Conservation (phyloP, 1,140 invertebrate genomes). For the Pectinophora gossypiella region DNA sequence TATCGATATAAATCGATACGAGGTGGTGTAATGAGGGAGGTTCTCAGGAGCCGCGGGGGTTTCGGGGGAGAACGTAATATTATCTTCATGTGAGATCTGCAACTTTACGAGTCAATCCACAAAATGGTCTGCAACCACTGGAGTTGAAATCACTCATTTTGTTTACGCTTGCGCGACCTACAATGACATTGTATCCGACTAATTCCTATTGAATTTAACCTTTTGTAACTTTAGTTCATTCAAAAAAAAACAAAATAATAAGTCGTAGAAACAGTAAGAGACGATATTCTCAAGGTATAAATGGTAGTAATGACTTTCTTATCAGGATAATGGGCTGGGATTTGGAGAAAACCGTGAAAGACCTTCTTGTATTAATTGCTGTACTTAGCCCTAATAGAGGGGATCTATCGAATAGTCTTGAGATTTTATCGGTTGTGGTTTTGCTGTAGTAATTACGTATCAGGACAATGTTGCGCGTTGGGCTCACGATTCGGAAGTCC, state of each 20-base stretch:
- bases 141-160: conserved; percentile 7
- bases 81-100: conserved; percentile 68
- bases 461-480: no score
- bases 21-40: conserved; percentile 52
- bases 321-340: conserved; percentile 12
- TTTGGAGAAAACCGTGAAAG: background rate
- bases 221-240: background rate
- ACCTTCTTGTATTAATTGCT: background rate
- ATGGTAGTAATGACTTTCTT: conserved; percentile 2
- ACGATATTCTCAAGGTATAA: no score
- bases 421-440: no score
- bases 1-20: conserved; percentile 29
- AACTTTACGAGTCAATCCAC: conserved; percentile 34
- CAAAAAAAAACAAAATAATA: no score
- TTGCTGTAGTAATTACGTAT: no score
- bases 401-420: background rate
- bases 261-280: no score
- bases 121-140: background rate
- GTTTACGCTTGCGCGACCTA: conserved; percentile 20
- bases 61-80: conserved; percentile 27
- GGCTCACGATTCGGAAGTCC: no score
- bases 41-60: conserved; percentile 57
- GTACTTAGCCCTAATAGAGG: background rate
- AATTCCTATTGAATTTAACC: background rate
- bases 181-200: conserved; percentile 5